A percentile compares a stretch with the other conserved stretches of the same genome.
Evolutionary conservation across 2,113 vertebrate species (phyloP).

Genomic region (Peromyscus polionotus): DNA sequence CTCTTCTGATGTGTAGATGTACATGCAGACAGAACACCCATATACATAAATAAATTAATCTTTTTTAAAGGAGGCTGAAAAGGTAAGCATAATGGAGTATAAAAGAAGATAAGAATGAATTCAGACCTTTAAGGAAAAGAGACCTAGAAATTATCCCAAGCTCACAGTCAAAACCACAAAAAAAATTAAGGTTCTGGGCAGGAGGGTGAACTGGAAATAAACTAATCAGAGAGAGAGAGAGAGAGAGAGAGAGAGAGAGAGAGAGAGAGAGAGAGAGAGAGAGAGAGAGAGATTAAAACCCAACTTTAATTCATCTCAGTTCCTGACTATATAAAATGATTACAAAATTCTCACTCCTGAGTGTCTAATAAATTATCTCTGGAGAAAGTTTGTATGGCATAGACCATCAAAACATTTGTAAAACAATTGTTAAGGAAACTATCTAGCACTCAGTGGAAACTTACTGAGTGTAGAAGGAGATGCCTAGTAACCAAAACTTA

Average conservation of each 20-base stretch:
- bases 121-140: constrained; percentile 6
- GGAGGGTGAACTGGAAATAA: constrained; percentile 35
- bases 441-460: constrained; percentile 54
- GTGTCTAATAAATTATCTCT: constrained; percentile 43
- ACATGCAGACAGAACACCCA: background rate
- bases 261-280: too few relatives aligned
- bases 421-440: constrained; percentile 24
- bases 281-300: background rate
- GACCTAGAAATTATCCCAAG: constrained; percentile 16
- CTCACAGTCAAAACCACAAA: constrained; percentile 23
- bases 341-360: constrained; percentile 16
- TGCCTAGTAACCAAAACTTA: background rate
- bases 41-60: background rate
- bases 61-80: constrained; percentile 36
- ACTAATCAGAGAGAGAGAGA: background rate
- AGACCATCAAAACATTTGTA: constrained; percentile 45
- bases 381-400: background rate
- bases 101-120: background rate
- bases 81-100: background rate
- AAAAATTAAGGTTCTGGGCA: background rate
- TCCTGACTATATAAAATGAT: constrained; percentile 6
- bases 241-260: too few relatives aligned
- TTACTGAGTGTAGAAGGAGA: constrained; percentile 12
- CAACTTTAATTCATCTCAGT: constrained; percentile 29
- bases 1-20: background rate